Evolutionary conservation across 2,797 vertebrate genomes (phyloP).

Genomic region (Jordanella pulchra): DNA sequence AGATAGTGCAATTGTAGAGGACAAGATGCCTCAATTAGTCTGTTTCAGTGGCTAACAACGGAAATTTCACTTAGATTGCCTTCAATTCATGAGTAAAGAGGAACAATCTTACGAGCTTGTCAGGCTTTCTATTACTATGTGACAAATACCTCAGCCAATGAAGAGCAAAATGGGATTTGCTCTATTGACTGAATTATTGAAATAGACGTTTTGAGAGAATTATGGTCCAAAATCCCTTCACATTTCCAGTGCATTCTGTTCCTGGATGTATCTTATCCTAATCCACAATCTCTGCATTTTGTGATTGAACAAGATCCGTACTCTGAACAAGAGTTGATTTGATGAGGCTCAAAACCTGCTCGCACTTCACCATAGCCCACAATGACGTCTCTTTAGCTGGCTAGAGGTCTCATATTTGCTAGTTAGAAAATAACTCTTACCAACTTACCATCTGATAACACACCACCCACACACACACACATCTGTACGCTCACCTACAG

Average conservation of each 20-base stretch:
- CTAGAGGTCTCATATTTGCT: conserved; percentile 8
- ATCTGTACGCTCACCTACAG: conserved; percentile 20
- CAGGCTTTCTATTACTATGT: conserved; percentile 64
- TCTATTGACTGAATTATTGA: conserved; percentile 73
- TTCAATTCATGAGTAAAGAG: conserved; percentile 19
- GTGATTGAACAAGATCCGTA: conserved; percentile 8
- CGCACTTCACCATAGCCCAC: conserved; percentile 20
- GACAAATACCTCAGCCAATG: conserved; percentile 64
- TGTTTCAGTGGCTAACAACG: conserved; percentile 10
- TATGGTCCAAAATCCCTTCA: conserved; percentile 57
- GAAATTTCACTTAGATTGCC: conserved; percentile 12
- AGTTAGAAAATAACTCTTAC: conserved; percentile 23
- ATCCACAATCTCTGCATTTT: conserved; percentile 19
- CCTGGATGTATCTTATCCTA: conserved; percentile 42
- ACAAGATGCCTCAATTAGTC: conserved; percentile 15
- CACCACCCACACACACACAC: conserved; percentile 28
- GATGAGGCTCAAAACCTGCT: conserved; percentile 24
- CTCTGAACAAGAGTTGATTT: conserved; percentile 23
- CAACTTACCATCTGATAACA: conserved; percentile 24
- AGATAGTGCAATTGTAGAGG: conserved; percentile 10
- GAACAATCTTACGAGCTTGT: conserved; percentile 51
- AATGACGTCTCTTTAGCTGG: conserved; percentile 16
- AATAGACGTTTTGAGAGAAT: conserved; percentile 67
- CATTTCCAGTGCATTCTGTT: conserved; percentile 51
- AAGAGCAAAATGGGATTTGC: conserved; percentile 66